Conservation (phyloP, 2,113 vertebrate genomes). For the Microcebus griseorufus region DNA sequence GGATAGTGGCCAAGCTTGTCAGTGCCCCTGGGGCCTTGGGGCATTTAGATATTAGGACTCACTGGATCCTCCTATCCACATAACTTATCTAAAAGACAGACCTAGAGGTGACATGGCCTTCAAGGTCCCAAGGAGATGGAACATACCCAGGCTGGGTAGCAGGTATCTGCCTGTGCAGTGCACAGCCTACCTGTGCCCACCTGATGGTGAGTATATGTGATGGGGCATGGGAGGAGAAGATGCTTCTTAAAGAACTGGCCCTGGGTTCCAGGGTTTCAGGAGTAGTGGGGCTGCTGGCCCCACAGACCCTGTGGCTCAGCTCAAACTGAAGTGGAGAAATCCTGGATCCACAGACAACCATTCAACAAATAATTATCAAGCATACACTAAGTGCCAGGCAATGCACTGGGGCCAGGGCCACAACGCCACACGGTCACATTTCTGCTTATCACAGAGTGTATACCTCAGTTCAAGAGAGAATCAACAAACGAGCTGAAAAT, state of each 20-base stretch:
- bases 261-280: background rate
- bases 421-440: accelerated
- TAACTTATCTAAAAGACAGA: background rate
- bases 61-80: background rate
- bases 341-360: background rate
- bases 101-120: background rate
- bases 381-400: background rate
- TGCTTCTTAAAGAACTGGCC: background rate
- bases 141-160: background rate
- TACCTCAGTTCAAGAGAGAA: background rate
- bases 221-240: accelerated
- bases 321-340: background rate
- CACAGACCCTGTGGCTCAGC: background rate
- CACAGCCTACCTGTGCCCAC: background rate
- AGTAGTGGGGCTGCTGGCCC: background rate
- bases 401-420: background rate
- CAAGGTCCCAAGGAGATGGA: background rate
- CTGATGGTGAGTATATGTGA: background rate
- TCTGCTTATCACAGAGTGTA: background rate
- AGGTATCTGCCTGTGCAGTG: background rate
- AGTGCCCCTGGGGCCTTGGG: background rate
- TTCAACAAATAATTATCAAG: background rate
- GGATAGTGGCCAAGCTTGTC: background rate
- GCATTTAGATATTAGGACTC: background rate
- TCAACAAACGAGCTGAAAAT: background rate